Base-by-base conservation (phyloP, 2,888 invertebrate species). In the Oscheius sp. region DNA sequence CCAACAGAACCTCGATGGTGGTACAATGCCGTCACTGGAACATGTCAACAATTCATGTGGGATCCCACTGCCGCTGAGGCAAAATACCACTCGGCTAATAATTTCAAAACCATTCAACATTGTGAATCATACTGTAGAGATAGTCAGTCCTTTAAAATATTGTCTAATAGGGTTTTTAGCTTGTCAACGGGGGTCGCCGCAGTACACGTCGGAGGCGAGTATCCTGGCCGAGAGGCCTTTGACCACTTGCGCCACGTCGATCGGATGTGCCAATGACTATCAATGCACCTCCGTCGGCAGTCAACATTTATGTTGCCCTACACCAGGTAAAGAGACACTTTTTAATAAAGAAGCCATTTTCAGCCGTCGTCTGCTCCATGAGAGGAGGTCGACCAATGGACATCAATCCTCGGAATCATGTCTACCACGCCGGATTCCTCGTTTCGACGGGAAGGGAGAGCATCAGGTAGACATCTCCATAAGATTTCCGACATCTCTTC, bases 1-100 rank as follows among this genome's bases (percentile, higher is more conserved):
- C 82, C 83, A 16, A 76, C 82, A 5, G 83, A 83, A 41, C 81
- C 83, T 1, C 68, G 83, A 3, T 83, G 83, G 83, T 52, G 61
- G 64, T 71, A 63, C 43, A 61, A 49, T 46, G 35, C 46, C 46
- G 80, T 80, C 18, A 76, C 82, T 0, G 84, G 84, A 7, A 82
- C 82, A 13, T 84, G 84, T 18, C 84, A 84, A 63, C 84, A 84
- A 61, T 84, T 84, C 72, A 80, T 84, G 80, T 84, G 84, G 84
- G 84, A 84, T 69, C 74, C 84, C 1, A 69, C 76, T 23, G 84
- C 84, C 0, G 59, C 69, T 12, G 82, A 78, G 12, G 81, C 82
- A n/a, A 79, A 76, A 29, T 79, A 75, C 55, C 84, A 84, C 56
- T 80, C 81, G 5, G 79, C 84, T 21, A 84, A 84, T 69, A 84